These are phyloP conservation scores for Mizuhopecten yessoensis DNA, from an alignment of 1,140 invertebrate species.

Conservation along the genomic window DNA sequence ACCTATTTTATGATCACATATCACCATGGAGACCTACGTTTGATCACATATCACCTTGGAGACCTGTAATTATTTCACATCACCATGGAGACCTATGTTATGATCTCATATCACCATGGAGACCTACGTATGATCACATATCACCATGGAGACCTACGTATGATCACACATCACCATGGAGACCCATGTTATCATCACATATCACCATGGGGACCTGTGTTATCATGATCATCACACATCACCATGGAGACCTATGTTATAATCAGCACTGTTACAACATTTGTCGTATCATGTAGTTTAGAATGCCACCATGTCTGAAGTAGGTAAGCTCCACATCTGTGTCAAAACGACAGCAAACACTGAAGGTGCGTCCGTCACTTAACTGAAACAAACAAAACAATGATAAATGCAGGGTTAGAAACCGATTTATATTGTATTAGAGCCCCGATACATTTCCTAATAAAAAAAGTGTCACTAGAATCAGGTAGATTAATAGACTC, in stretches of 20 bases:
- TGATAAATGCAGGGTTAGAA: too few species aligned
- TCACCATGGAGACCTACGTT: not conserved
- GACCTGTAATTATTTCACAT: not conserved
- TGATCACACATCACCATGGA: not conserved
- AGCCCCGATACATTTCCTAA: too few species aligned
- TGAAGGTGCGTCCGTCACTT: conserved; percentile 87
- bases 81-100: not conserved
- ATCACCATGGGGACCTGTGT: too few species aligned
- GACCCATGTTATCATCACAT: too few species aligned
- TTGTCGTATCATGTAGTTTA: conserved; percentile 97
- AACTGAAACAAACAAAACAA: conserved; percentile 71
- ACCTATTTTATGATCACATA: too few species aligned
- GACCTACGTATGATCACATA: not conserved
- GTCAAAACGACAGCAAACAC: conserved; percentile 94
- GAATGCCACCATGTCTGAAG: conserved; percentile 96
- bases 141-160: too few species aligned
- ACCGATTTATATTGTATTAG: too few species aligned
- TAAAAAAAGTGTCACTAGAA: too few species aligned
- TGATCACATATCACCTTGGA: too few species aligned
- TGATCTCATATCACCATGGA: not conserved
- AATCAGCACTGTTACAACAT: conserved; percentile 44
- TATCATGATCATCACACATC: not conserved
- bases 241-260: not conserved
- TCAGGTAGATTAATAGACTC: too few species aligned
- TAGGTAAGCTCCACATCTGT: conserved; percentile 99